Conservation (phyloP, 1,140 invertebrate genomes). For the Dendroctonus valens region DNA sequence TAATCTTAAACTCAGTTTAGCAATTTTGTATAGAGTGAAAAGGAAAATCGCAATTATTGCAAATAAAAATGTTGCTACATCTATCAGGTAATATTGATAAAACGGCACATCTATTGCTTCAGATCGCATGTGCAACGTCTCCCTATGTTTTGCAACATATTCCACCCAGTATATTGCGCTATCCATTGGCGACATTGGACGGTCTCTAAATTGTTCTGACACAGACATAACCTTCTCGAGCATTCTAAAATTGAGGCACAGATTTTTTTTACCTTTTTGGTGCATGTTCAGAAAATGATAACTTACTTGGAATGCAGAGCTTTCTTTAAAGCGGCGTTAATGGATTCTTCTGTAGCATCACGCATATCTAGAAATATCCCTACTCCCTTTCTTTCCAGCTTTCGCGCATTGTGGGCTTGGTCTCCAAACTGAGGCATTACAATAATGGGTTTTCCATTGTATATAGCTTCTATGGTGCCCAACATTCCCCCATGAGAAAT, state of each 20-base stretch:
- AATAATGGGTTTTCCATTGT: constrained; percentile 71
- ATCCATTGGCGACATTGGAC: constrained; percentile 56
- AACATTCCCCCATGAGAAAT: constrained; percentile 73
- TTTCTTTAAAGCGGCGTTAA: constrained; percentile 56
- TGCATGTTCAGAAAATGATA: constrained; percentile 30
- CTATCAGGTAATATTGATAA: constrained; percentile 62
- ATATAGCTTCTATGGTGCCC: constrained; percentile 70
- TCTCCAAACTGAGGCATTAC: constrained; percentile 70
- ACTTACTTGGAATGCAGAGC: constrained; percentile 60
- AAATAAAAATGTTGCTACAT: constrained; percentile 53
- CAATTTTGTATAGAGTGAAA: constrained; percentile 20
- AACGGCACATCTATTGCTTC: constrained; percentile 57
- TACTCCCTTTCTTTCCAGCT: constrained; percentile 59
- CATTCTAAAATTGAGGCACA: background rate
- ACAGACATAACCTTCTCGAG: constrained; percentile 51
- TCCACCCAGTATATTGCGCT: constrained; percentile 64
- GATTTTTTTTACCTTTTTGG: background rate
- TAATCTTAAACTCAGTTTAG: constrained; percentile 6
- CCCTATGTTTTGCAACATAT: constrained; percentile 61
- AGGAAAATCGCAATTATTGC: constrained; percentile 16
- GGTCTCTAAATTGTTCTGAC: constrained; percentile 58
- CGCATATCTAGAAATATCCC: constrained; percentile 58
- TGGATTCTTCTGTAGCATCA: constrained; percentile 59
- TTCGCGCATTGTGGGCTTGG: constrained; percentile 62
- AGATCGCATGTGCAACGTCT: constrained; percentile 57